Conservation (phyloP, 2,797 vertebrate genomes). For the Acanthurus leucopareius region DNA sequence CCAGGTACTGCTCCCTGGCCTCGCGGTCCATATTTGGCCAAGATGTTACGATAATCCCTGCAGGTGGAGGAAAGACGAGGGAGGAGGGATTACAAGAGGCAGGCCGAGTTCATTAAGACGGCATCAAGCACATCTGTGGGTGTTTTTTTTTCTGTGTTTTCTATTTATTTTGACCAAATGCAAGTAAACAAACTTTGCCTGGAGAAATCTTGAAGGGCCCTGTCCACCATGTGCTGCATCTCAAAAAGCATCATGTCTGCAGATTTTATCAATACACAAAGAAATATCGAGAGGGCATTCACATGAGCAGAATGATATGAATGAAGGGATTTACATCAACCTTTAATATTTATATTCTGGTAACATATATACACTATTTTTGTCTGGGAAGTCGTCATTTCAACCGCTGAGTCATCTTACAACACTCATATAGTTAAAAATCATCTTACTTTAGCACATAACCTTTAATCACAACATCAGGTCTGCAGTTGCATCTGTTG, state of each 20-base stretch:
- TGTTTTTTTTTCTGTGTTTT: conserved; percentile 2
- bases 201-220: neutral
- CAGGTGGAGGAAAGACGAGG: neutral
- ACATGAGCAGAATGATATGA: conserved; percentile 34
- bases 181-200: conserved; percentile 51
- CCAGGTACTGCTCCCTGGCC: conserved; percentile 90
- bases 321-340: conserved; percentile 33
- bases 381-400: conserved; percentile 7
- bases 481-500: too few relatives aligned
- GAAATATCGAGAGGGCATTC: conserved; percentile 38
- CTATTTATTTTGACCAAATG: conserved; percentile 4
- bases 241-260: conserved; percentile 26
- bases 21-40: conserved; percentile 92
- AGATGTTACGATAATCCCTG: conserved; percentile 86
- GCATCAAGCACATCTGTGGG: conserved; percentile 29
- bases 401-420: neutral
- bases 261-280: conserved; percentile 35
- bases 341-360: neutral
- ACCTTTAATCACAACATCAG: too few relatives aligned
- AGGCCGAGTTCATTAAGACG: conserved; percentile 16
- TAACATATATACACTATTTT: neutral
- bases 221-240: neutral
- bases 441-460: too few relatives aligned
- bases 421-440: too few relatives aligned
- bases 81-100: neutral